Conservation (phyloP, 1,140 invertebrate genomes). For the Cherax destructor region DNA sequence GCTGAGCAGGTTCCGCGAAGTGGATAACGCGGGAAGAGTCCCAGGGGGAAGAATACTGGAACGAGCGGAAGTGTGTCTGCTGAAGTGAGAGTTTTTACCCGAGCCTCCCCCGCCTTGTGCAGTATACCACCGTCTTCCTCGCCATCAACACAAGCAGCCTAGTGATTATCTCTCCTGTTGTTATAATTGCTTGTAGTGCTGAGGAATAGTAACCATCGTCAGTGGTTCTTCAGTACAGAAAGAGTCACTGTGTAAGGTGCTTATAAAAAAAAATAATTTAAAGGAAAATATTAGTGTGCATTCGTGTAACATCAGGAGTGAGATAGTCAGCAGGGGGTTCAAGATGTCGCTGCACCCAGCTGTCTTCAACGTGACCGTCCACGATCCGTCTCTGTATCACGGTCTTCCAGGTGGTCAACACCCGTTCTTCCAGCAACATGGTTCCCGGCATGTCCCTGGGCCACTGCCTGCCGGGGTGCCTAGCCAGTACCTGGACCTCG, state of each 20-base stretch:
- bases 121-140: neutral
- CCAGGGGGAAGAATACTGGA: neutral
- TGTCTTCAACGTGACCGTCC: constrained; percentile 39
- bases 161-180: neutral
- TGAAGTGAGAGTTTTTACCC: neutral
- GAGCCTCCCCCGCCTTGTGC: neutral
- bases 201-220: neutral
- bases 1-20: neutral
- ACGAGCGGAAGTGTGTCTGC: neutral
- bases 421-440: constrained; percentile 3
- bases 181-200: no score
- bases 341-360: constrained; percentile 39
- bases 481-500: constrained; percentile 29
- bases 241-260: neutral
- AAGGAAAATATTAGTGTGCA: neutral
- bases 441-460: neutral
- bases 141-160: neutral
- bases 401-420: neutral
- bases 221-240: neutral
- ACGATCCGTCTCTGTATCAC: constrained; percentile 20
- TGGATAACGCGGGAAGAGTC: neutral
- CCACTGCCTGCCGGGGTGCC: neutral
- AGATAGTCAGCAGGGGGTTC: neutral
- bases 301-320: neutral
- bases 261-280: neutral